Base-by-base conservation (phyloP, 2,888 invertebrate genomes). In the Stenolophus ochropezus region DNA sequence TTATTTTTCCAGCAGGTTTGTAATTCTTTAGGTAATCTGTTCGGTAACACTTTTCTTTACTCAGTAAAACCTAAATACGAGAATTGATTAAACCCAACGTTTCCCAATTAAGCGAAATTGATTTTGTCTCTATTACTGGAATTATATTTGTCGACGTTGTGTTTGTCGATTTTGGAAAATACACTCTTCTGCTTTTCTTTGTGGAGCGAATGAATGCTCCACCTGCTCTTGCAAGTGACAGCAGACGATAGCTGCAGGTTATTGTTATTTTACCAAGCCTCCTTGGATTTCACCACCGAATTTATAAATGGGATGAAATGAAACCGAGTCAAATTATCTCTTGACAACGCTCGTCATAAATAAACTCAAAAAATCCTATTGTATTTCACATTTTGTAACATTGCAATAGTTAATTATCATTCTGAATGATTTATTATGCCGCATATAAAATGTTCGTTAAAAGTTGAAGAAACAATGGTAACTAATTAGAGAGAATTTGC, bases 201-300 rank as follows among this genome's bases (percentile, higher is more conserved):
- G 33, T 14, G 16, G 18, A 8, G 33, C 3, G 18, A 69, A 16
- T 18, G 33, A 25, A 16, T 33, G 16, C 33, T 69, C 65, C 65
- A 69, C 65, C 65, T 69, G 65, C 27, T 33, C 65, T 69, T 69
- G 65, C 65, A 33, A 69, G 33, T 69, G 65, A 69, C 65, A 33
- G 61, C 23, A 21, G 23, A 11, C 33, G 33, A 69, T 69, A 33
- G 65, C 65, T 27, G 33, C 27, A 33, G 65, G 33, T 33, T 69
- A 69, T 69, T 69, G 65, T 69, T 69, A 69, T 69, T 69, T 33
- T 69, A 33, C 65, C 27, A 56, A 16, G 65, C 33, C 65, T 14
- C 33, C 18, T 33, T 16, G 11, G 27, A 69, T 69, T 69, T 33
- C 65, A 69, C 2, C 33, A 33, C 27, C 33, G 18, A 69, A 69